A percentile compares a stretch with the other conserved stretches of the same genome.
Conservation (phyloP, 2,888 invertebrate species). For the Euzophera pinguis region DNA sequence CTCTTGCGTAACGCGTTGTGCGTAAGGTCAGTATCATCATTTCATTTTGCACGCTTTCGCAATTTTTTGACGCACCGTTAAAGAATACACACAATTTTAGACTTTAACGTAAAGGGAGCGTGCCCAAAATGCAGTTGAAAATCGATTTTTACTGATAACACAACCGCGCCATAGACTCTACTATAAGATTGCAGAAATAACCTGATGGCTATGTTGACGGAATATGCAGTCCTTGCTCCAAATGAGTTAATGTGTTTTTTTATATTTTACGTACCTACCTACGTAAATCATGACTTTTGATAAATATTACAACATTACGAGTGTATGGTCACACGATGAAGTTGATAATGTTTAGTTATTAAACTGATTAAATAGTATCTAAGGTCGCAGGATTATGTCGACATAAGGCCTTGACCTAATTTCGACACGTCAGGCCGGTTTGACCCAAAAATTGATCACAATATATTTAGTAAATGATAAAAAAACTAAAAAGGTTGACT, state of each 20-base stretch:
- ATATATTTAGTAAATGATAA: not conserved
- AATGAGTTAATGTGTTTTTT: constrained; percentile 13
- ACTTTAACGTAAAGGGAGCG: constrained; percentile 17
- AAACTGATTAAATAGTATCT: constrained; percentile 8
- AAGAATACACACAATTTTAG: constrained; percentile 17
- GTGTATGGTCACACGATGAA: not conserved
- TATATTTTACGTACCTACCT: not conserved
- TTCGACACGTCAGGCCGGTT: not conserved
- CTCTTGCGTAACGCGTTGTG: constrained; percentile 57
- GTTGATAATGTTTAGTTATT: not conserved
- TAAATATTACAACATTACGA: not conserved
- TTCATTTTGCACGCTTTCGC: constrained; percentile 71
- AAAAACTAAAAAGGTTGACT: no score
- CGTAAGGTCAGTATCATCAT: constrained; percentile 71
- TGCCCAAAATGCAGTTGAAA: constrained; percentile 15
- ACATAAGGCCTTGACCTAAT: constrained; percentile 4
- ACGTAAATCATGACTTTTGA: constrained; percentile 1
- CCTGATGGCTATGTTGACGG: constrained; percentile 15
- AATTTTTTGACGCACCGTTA: constrained; percentile 43
- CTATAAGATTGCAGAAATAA: constrained; percentile 18
- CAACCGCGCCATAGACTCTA: constrained; percentile 10
- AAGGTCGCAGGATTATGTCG: constrained; percentile 11
- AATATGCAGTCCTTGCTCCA: constrained; percentile 20
- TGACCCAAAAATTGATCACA: constrained; percentile 6
- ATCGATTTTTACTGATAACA: constrained; percentile 17